Evolutionary conservation across 2,888 invertebrate species (phyloP).

Genomic region (Hedychridium roseum): DNA sequence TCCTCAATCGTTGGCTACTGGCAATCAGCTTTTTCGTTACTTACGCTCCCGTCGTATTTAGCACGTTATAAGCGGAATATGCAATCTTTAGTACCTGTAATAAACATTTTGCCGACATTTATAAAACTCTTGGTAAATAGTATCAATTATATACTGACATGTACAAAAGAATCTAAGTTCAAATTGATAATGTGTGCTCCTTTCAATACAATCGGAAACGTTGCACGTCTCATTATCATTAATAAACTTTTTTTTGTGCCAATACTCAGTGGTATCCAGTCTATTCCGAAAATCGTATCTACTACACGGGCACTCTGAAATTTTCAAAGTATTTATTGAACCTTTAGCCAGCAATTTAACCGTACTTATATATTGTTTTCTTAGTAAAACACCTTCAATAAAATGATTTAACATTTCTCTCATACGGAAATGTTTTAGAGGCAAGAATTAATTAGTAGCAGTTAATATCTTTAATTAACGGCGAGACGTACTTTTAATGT

Average conservation of each 20-base stretch:
- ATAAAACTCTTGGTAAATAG: background rate
- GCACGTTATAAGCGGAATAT: slow-evolving; percentile 17
- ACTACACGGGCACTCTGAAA: slow-evolving; percentile 9
- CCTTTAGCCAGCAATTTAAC: too few relatives aligned
- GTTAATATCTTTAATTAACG: background rate
- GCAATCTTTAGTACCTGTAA: slow-evolving; percentile 19
- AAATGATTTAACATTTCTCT: too few relatives aligned
- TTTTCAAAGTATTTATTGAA: slow-evolving; percentile 1
- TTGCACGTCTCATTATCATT: slow-evolving; percentile 20
- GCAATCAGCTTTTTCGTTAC: too few relatives aligned
- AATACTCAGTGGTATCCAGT: slow-evolving; percentile 10
- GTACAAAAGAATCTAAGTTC: slow-evolving; percentile 18
- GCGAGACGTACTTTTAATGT: slow-evolving; percentile 26
- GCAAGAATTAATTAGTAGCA: too few relatives aligned
- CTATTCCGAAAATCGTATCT: slow-evolving; percentile 4
- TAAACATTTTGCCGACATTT: background rate
- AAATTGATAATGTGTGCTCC: slow-evolving; percentile 8
- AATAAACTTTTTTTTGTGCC: slow-evolving; percentile 3
- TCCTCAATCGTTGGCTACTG: too few relatives aligned
- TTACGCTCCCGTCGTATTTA: too few relatives aligned
- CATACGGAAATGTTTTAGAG: too few relatives aligned
- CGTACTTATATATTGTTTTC: too few relatives aligned
- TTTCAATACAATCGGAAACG: slow-evolving; percentile 18
- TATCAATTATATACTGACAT: slow-evolving; percentile 4
- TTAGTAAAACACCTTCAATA: too few relatives aligned